Conservation (phyloP, 2,888 invertebrate genomes). For the Adela reaumurella region DNA sequence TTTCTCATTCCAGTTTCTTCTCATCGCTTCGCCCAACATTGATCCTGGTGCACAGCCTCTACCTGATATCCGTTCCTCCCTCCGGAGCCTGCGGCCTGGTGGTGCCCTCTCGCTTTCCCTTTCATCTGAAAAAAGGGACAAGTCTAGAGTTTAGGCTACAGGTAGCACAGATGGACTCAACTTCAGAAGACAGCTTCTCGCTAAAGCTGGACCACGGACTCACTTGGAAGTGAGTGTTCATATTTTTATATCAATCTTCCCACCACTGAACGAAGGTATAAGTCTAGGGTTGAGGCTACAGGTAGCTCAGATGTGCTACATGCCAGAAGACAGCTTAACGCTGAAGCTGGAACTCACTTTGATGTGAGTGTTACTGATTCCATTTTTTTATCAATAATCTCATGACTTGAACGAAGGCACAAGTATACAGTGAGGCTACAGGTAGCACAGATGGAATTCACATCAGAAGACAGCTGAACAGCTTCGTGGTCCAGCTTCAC, state of each 20-base stretch:
- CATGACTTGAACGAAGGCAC: constrained; percentile 3
- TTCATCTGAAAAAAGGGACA: constrained; percentile 2
- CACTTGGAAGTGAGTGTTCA: background rate
- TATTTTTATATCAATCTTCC: too few species aligned
- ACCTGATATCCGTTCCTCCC: constrained; percentile 29
- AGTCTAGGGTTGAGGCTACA: background rate
- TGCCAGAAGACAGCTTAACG: too few species aligned
- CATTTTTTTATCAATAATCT: too few species aligned
- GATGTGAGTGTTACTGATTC: background rate
- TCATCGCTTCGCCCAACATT: constrained; percentile 30
- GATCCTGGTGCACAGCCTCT: constrained; percentile 29
- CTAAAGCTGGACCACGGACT: background rate
- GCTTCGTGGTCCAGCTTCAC: too few species aligned
- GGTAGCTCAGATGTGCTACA: background rate
- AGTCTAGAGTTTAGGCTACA: background rate
- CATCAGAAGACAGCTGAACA: too few species aligned
- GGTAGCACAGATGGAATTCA: background rate
- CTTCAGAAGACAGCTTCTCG: too few species aligned
- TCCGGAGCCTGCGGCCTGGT: constrained; percentile 37
- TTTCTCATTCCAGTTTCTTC: constrained; percentile 21
- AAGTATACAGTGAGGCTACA: background rate
- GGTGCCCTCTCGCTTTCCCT: constrained; percentile 21
- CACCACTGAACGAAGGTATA: constrained; percentile 2
- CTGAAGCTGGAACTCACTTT: background rate
- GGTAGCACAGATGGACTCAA: background rate